These are phyloP conservation scores for Fragum fragum DNA, from an alignment of 2,888 invertebrate genomes.

Conservation along the genomic window DNA sequence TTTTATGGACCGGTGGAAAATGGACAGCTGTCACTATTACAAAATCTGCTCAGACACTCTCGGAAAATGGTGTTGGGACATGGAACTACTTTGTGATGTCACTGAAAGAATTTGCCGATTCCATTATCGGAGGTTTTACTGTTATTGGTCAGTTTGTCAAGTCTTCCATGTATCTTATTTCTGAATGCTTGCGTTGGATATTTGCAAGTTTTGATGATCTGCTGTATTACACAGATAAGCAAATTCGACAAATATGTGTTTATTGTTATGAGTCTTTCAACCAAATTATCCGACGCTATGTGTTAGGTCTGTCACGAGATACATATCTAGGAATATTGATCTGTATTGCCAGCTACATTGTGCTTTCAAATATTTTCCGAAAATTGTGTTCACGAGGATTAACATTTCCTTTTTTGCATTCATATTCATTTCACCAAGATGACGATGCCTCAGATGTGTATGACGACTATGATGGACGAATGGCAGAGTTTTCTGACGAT, in stretches of 20 bases:
- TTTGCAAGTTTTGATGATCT: constrained; percentile 46
- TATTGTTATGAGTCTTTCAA: constrained; percentile 45
- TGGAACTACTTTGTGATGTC: constrained; percentile 65
- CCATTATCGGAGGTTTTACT: constrained; percentile 58
- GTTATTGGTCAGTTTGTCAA: constrained; percentile 53
- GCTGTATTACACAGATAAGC: constrained; percentile 52
- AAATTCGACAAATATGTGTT: constrained; percentile 33
- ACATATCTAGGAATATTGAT: constrained; percentile 77
- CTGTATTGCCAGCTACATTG: constrained; percentile 55
- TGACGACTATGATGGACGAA: constrained; percentile 38
- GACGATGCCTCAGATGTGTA: constrained; percentile 44
- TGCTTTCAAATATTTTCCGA: constrained; percentile 61
- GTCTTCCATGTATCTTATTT: constrained; percentile 26
- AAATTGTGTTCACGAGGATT: constrained; percentile 68
- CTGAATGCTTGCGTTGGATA: constrained; percentile 38
- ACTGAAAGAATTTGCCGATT: constrained; percentile 53
- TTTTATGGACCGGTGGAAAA: constrained; percentile 64
- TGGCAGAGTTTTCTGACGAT: constrained; percentile 73
- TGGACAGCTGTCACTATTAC: constrained; percentile 66
- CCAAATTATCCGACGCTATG: constrained; percentile 60
- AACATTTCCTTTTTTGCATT: constrained; percentile 68
- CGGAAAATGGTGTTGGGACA: constrained; percentile 60
- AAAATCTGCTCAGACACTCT: constrained; percentile 50
- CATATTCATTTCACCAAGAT: constrained; percentile 5
- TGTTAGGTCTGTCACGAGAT: constrained; percentile 72